These are phyloP conservation scores for Tortricodes alternella DNA, from an alignment of 2,888 invertebrate species.

Conservation along the genomic window DNA sequence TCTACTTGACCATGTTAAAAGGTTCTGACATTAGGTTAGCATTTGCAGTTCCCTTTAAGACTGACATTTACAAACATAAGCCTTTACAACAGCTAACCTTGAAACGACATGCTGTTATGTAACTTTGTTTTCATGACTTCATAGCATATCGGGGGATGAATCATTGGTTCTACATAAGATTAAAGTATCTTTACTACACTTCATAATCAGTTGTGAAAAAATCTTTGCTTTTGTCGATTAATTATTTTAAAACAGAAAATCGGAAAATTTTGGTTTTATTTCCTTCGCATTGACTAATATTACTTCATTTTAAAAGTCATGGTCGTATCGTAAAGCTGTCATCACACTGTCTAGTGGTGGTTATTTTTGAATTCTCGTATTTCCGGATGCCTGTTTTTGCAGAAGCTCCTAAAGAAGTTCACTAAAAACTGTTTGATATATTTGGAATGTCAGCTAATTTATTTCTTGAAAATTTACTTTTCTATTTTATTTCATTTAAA, in stretches of 20 bases:
- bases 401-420: background rate
- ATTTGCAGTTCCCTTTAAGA: conserved; percentile 15
- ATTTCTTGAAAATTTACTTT: too few species aligned
- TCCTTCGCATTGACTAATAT: background rate
- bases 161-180: background rate
- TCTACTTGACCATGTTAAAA: too few species aligned
- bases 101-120: background rate
- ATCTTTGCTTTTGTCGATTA: background rate
- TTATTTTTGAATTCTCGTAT: conserved; percentile 14
- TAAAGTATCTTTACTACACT: background rate
- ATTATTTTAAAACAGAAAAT: background rate
- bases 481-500: conserved; percentile 6
- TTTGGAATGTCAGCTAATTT: conserved; percentile 12
- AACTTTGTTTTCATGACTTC: conserved; percentile 8
- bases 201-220: background rate
- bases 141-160: conserved; percentile 3
- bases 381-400: conserved; percentile 8
- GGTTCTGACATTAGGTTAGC: conserved; percentile 26
- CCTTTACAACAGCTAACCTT: conserved; percentile 16
- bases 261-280: background rate
- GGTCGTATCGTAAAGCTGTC: background rate
- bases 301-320: background rate
- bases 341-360: background rate
- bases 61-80: conserved; percentile 13
- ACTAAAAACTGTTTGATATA: conserved; percentile 9